Evolutionary conservation across 2,113 vertebrate species (phyloP), one percentile per base, ranked within the genome.

Genomic region (Apodemus sylvaticus): DNA sequence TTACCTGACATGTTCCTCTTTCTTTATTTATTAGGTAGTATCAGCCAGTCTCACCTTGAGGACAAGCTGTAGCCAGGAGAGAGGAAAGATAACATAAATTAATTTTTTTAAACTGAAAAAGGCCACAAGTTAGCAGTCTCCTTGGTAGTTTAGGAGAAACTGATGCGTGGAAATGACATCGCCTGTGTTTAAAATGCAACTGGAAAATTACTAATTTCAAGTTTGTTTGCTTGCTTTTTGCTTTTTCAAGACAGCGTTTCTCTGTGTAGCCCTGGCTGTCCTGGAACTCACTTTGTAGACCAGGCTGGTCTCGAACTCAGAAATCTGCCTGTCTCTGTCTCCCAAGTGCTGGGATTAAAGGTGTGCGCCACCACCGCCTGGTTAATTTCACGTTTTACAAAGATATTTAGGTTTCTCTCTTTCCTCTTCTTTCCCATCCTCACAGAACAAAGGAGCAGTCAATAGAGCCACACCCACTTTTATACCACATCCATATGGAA

Each of bases 91-190:
- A 53, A 45, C 51, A 90, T 45, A 51, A 48, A 91, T 94, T 78
- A 89, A 94, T 95, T 70, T 53, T 55, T 20, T 48, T 73, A 39
- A 73, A 62, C 20, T 24, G 24, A 64, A 29, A 64, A 31, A 66
- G 64, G 10, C 64, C 22, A 39, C 48, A 66, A 77, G 16, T 48
- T 71, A 86, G 24, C 45, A 92, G 64, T 93, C 91, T 93, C 24
- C 26, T 87, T 94, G 89, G 89, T 22, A 87, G 76, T 45, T 85
- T 62, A 42, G 76, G 85, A 62, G 68, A 93, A 71, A 22, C 29
- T 34, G 45, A 85, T 66, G 34, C 31, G 55, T 73, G 70, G 64
- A 71, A 95, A 92, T n/a, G n/a, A 79, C 17, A 14, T 81, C 76
- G 88, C 39, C 26, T 62, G 76, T 60, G 10, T 87, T 85, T 4